A percentile compares a stretch with the other conserved stretches of the same genome.
These are phyloP conservation scores for Peromyscus californicus DNA, from an alignment of 2,113 vertebrate species.

Conservation along the genomic window DNA sequence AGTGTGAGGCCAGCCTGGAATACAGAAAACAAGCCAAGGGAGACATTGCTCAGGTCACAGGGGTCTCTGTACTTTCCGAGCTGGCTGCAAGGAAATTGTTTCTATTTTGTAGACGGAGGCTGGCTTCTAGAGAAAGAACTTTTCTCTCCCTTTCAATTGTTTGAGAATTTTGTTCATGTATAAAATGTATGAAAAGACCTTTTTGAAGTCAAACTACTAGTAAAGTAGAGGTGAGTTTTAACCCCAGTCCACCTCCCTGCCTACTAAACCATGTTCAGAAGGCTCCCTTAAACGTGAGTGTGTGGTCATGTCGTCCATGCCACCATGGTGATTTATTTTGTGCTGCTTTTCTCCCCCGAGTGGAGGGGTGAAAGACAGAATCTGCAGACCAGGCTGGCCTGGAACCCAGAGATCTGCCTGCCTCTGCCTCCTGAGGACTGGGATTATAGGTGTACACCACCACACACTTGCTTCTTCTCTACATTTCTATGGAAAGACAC, in stretches of 20 bases:
- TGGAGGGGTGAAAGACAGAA: not conserved
- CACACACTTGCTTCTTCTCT: not conserved
- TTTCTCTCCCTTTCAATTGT: not conserved
- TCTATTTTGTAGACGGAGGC: conserved; percentile 60
- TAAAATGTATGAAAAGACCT: not conserved
- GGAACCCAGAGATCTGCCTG: not conserved
- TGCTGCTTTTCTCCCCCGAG: not conserved
- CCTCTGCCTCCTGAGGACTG: not conserved
- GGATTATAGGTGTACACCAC: not conserved
- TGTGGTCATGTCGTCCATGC: not conserved
- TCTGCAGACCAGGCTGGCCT: not conserved
- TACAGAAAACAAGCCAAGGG: not conserved
- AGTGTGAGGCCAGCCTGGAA: not conserved
- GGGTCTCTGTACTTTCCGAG: not conserved
- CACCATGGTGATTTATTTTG: not conserved
- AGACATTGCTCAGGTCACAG: not conserved
- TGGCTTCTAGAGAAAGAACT: not conserved
- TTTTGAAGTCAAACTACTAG: conserved; percentile 42
- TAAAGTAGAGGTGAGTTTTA: conserved; percentile 57
- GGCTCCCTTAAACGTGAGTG: conserved; percentile 43
- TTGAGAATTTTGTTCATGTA: not conserved
- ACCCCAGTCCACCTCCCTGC: not conserved
- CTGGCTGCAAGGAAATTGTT: not conserved
- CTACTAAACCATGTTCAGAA: not conserved
- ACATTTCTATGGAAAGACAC: conserved; percentile 43